phyloP scores from a whole-genome alignment of 2,113 vertebrate genomes.

The Pluvianellus socialis region DNA sequence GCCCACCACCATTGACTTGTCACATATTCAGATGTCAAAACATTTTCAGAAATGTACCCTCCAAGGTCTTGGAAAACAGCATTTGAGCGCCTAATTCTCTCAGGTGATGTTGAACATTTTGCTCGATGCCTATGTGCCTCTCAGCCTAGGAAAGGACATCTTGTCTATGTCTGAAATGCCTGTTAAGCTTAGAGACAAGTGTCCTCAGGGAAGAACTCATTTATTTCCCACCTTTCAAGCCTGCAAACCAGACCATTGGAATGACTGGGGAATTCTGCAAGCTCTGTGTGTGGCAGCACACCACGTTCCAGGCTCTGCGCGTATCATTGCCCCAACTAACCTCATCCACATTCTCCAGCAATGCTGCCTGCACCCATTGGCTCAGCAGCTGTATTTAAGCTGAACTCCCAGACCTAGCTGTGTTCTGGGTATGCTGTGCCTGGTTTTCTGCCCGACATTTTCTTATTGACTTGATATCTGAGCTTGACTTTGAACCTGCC shows the following conservation, averaged over 20 bases:
- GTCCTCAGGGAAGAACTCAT: not conserved
- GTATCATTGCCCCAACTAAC: not conserved
- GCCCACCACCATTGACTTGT: not conserved
- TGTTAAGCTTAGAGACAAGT: not conserved
- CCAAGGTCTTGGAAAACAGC: not conserved
- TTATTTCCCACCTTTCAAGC: not conserved
- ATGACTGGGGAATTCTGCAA: not conserved
- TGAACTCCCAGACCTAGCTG: not conserved
- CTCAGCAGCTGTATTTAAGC: not conserved
- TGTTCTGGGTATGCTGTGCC: not conserved
- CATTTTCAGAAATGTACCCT: not conserved
- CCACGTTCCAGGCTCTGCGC: accelerated
- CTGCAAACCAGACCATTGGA: not conserved
- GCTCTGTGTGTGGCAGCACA: not conserved
- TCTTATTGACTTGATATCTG: not conserved
- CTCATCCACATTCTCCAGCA: not conserved
- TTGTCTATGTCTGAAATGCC: not conserved
- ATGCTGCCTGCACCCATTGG: not conserved
- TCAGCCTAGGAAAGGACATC: not conserved
- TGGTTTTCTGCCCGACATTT: not conserved
- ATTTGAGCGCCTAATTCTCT: not conserved
- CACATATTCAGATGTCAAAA: not conserved
- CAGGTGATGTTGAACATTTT: not conserved
- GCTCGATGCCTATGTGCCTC: not conserved
- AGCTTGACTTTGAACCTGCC: not conserved